Percentiles rank a stretch among this genome's conserved stretches.
phyloP scores from a whole-genome alignment of 2,113 vertebrate species.

The Gorsachius goisagi region DNA sequence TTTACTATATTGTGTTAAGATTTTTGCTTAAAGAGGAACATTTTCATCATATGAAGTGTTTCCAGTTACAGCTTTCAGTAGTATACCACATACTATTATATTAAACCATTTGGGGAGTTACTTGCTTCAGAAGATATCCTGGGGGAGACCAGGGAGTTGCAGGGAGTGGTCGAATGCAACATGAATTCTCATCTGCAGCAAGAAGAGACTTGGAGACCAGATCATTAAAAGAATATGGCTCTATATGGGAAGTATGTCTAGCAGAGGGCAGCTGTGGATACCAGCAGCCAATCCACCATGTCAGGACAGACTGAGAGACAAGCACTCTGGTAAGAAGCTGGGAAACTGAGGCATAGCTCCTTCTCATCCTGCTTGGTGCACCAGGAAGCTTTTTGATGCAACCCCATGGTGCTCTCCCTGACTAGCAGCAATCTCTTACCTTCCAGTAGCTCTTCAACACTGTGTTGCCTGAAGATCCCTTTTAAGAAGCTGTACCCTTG shows the following conservation, averaged over 20 bases:
- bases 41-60: background rate
- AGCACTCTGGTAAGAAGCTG: background rate
- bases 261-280: background rate
- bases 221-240: background rate
- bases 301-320: background rate
- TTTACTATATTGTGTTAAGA: background rate
- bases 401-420: no score
- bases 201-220: background rate
- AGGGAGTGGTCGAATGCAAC: background rate
- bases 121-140: background rate
- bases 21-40: background rate
- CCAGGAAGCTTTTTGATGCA: background rate
- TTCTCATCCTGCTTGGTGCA: background rate
- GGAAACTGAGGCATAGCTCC: background rate
- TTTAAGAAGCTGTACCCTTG: background rate
- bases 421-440: background rate
- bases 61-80: background rate
- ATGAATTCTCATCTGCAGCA: background rate
- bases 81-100: background rate
- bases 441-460: background rate
- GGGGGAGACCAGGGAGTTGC: background rate
- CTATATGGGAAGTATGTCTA: background rate
- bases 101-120: background rate
- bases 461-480: background rate
- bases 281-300: background rate